Evolutionary conservation across 2,888 invertebrate species (phyloP).

Genomic region (Candidula unifasciata): DNA sequence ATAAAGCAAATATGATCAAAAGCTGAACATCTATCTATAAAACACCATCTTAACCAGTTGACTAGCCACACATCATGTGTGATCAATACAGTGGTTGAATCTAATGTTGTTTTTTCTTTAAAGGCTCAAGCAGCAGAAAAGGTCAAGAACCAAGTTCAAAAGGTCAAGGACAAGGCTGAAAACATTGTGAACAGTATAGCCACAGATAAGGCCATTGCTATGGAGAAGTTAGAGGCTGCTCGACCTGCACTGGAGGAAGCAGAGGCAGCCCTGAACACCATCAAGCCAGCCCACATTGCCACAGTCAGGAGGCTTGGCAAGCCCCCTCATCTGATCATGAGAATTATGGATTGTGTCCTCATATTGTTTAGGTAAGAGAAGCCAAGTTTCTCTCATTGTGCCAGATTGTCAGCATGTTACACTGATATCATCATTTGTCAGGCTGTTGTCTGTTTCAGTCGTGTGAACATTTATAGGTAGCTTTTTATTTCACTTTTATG

Average conservation of each 20-base stretch:
- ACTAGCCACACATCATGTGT: no score
- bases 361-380: conserved; percentile 73
- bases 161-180: conserved; percentile 79
- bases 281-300: conserved; percentile 78
- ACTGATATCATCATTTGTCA: no score
- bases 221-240: conserved; percentile 76
- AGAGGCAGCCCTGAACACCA: conserved; percentile 79
- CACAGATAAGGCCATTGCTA: conserved; percentile 75
- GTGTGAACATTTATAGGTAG: no score
- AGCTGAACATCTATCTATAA: no score
- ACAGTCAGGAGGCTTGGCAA: conserved; percentile 77
- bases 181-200: conserved; percentile 77
- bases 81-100: no score
- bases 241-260: conserved; percentile 78
- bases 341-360: conserved; percentile 78
- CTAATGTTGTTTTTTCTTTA: background rate
- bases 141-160: conserved; percentile 78
- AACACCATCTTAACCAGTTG: no score
- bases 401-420: no score
- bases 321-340: conserved; percentile 78
- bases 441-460: no score
- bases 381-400: background rate
- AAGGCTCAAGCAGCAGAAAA: conserved; percentile 78
- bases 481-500: no score
- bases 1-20: no score